Conservation (phyloP, 2,113 vertebrate genomes). For the Aramus guarauna region DNA sequence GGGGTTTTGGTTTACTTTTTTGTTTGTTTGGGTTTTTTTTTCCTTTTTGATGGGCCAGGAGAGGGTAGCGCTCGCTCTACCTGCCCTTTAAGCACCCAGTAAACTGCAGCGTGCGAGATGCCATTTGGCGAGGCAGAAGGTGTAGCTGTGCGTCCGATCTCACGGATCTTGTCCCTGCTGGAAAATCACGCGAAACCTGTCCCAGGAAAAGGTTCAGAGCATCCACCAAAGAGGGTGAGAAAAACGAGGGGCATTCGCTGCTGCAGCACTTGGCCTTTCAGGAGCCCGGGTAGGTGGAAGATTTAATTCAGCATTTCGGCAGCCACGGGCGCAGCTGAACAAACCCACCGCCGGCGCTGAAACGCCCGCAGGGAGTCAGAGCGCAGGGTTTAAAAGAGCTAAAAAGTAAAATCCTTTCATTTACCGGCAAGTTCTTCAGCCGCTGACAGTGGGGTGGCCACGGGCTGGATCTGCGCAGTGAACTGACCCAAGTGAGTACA, state of each 20-base stretch:
- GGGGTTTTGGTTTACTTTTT: background rate
- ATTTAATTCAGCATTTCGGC: background rate
- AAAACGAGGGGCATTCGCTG: background rate
- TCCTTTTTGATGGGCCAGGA: background rate
- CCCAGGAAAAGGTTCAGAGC: background rate
- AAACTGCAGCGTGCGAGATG: background rate
- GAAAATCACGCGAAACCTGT: background rate
- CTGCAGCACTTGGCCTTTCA: background rate
- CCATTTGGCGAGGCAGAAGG: background rate
- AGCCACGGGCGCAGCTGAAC: background rate
- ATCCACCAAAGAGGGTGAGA: background rate
- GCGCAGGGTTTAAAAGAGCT: background rate
- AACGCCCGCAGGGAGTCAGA: background rate
- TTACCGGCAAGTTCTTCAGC: background rate
- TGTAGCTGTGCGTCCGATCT: background rate
- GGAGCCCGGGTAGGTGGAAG: fast-evolving
- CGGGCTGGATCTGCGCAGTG: background rate
- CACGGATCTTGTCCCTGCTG: fast-evolving
- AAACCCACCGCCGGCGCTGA: fast-evolving
- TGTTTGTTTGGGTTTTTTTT: background rate
- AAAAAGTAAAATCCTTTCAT: background rate
- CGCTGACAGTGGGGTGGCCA: fast-evolving
- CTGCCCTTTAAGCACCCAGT: background rate
- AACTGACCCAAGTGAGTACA: background rate
- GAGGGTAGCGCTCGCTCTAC: background rate